Conservation (phyloP, 35 echinoderm and acorn worm genomes). For the Chiridota heheva region DNA sequence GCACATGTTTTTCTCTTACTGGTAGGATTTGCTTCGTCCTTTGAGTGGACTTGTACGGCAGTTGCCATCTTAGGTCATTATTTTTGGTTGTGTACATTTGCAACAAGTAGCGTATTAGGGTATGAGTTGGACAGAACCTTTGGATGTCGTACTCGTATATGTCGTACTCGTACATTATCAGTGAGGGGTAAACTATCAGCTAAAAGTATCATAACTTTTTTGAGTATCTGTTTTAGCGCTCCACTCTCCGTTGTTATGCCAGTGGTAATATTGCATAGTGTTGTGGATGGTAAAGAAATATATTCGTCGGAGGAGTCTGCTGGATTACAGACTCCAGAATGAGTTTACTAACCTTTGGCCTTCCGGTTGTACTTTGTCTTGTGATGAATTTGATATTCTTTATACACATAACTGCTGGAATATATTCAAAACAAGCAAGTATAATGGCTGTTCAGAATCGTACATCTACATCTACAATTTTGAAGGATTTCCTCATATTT, state of each 20-base stretch:
- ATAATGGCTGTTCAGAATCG: too few relatives aligned
- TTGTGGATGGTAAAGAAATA: constrained; percentile 5
- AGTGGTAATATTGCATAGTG: constrained; percentile 8
- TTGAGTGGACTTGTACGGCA: not conserved
- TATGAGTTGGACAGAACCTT: constrained; percentile 15
- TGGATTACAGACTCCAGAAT: constrained; percentile 11
- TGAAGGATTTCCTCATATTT: too few relatives aligned
- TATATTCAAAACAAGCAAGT: not conserved
- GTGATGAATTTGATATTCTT: constrained; percentile 20
- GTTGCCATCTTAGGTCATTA: constrained; percentile 9
- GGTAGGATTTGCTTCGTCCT: not conserved
- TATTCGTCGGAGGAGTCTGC: not conserved
- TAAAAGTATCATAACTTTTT: not conserved
- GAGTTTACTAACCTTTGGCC: constrained; percentile 19
- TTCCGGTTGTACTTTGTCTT: constrained; percentile 11
- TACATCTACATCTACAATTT: too few relatives aligned
- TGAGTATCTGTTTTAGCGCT: not conserved
- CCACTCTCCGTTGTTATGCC: not conserved
- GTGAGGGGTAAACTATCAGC: not conserved
- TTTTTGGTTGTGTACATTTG: constrained; percentile 20
- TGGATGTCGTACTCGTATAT: not conserved
- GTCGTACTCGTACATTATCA: too few relatives aligned
- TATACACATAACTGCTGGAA: constrained; percentile 7
- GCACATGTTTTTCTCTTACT: constrained; percentile 21
- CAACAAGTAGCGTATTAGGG: constrained; percentile 26